phyloP scores from a whole-genome alignment of 2,113 vertebrate species.

The Petrocephalus microphthalmus region DNA sequence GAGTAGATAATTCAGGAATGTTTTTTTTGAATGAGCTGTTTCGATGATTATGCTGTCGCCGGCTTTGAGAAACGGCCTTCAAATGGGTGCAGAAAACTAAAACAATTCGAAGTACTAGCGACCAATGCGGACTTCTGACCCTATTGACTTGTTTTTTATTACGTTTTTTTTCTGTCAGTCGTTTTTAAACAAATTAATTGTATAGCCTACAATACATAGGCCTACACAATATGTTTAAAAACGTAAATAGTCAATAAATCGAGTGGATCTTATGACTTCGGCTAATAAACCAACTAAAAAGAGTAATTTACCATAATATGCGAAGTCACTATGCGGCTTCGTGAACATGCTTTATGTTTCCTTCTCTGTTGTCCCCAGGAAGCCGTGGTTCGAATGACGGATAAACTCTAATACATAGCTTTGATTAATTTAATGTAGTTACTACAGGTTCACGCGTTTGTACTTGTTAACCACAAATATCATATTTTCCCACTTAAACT shows the following conservation, averaged over 20 bases:
- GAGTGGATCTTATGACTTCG: background rate
- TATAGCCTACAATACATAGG: background rate
- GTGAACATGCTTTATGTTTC: background rate
- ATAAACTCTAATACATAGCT: background rate
- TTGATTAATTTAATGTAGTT: background rate
- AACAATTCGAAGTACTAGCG: background rate
- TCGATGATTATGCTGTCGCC: background rate
- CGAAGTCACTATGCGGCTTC: background rate
- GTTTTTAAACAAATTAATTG: background rate
- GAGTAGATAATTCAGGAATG: background rate
- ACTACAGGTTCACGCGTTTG: background rate
- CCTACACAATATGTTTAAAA: background rate
- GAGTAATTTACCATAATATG: background rate
- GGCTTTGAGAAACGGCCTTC: background rate
- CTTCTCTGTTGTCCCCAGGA: background rate
- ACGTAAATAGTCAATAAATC: background rate
- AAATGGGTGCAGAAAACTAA: background rate
- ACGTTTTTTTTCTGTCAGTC: background rate
- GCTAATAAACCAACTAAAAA: background rate
- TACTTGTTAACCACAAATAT: background rate
- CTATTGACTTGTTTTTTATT: background rate
- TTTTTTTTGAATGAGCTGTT: background rate
- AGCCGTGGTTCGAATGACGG: background rate
- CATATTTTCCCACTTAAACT: background rate
- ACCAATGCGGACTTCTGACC: background rate